Conservation (phyloP, 2,797 vertebrate species). For the Melanotaenia boesemani region DNA sequence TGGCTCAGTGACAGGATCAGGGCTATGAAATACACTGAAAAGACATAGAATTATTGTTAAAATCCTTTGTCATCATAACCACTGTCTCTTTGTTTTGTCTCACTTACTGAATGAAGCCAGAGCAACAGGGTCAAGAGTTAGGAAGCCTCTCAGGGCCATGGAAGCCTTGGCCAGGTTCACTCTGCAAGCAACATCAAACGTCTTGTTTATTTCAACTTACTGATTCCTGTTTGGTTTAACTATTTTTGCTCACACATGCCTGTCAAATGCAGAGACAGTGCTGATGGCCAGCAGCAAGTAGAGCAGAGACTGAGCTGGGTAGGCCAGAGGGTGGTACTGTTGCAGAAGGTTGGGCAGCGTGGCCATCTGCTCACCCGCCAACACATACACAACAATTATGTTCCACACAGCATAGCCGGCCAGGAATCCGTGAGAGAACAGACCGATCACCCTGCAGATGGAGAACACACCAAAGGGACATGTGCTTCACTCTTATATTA, state of each 20-base stretch:
- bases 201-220: not conserved
- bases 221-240: not conserved
- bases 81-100: not conserved
- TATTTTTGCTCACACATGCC: conserved; percentile 71
- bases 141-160: conserved; percentile 88
- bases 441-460: conserved; percentile 60
- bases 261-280: conserved; percentile 94
- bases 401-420: conserved; percentile 96
- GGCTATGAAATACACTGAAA: conserved; percentile 92
- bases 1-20: conserved; percentile 94
- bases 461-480: not conserved
- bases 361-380: conserved; percentile 89
- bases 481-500: not conserved
- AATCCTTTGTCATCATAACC: not conserved
- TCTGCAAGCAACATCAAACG: conserved; percentile 65
- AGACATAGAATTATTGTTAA: conserved; percentile 33
- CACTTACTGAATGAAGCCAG: conserved; percentile 94
- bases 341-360: conserved; percentile 87
- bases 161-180: conserved; percentile 93
- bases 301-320: conserved; percentile 92
- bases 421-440: conserved; percentile 88
- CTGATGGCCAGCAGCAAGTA: conserved; percentile 93
- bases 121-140: conserved; percentile 91
- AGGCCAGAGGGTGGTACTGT: conserved; percentile 91
- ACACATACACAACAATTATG: conserved; percentile 88